Base-by-base conservation (phyloP, 2,888 invertebrate genomes). In the Subacronicta megacephala region DNA sequence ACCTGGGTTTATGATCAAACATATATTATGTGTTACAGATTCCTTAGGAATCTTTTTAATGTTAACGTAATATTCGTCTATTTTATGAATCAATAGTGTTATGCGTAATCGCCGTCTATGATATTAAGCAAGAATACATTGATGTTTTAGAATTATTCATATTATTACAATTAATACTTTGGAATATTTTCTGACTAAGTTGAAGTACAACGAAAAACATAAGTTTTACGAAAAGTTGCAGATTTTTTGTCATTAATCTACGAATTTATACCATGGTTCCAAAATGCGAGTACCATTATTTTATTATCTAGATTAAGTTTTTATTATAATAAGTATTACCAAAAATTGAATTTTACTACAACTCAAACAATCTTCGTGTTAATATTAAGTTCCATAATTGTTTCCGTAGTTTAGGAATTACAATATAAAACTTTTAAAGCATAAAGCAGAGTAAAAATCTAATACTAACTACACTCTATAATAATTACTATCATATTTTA, bases 311-410 rank as follows among this genome's bases (percentile, higher is more conserved):
- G 52, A 49, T 37, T 66, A 62, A 62, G 66, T 66, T 66, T 31
- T 62, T 57, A 61, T 52, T 50, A 51, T 44, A 31, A 29, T 59
- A 67, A 59, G 49, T 57, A 54, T 53, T 54, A 61, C 18, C 36
- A 51, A 53, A 38, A 36, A 37, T 40, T 33, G 29, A 7, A 23
- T 12, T 29, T 29, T 29, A 31, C 6, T 38, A 44, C 13, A 16
- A 54, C 16, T n/a, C 16, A 23, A 52, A n/a, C 18, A 15, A 31
- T 12, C 29, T 15, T 35, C 36, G 38, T 35, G 26, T 47, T 41
- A 44, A 5, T 16, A 17, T 26, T 54, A 37, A 15, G 29, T 51
- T 62, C 43, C 10, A n/a, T n/a, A 6, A n/a, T 12, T n/a, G 31
- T 31, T 29, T 10, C 4, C 12, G 12, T 31, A 31, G n/a, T 31